phyloP scores from a whole-genome alignment of 2,113 vertebrate species.

The Nycticebus coucang region DNA sequence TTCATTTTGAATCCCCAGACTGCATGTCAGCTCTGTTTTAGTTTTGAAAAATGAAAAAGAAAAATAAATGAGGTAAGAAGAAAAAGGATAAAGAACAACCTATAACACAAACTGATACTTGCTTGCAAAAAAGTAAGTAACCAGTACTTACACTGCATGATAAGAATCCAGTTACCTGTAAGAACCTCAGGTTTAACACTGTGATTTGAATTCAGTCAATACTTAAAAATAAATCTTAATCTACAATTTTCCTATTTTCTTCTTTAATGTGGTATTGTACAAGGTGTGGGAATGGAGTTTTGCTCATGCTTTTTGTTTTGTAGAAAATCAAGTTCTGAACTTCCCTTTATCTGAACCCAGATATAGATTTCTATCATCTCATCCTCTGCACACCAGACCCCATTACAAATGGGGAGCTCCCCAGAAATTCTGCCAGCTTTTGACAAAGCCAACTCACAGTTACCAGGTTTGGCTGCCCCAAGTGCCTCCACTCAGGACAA shows the following conservation, averaged over 20 bases:
- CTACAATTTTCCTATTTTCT: not conserved
- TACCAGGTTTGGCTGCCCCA: not conserved
- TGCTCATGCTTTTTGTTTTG: not conserved
- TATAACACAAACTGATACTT: not conserved
- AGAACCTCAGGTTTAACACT: not conserved
- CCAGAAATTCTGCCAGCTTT: not conserved
- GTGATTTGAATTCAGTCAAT: not conserved
- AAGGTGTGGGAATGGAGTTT: not conserved
- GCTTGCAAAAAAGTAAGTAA: not conserved
- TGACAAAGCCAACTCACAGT: not conserved
- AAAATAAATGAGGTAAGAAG: not conserved
- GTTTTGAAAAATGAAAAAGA: not conserved
- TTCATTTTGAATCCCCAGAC: not conserved
- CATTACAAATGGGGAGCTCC: not conserved
- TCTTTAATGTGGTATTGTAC: not conserved
- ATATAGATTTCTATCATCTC: not conserved
- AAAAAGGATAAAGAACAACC: not conserved
- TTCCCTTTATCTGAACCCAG: not conserved
- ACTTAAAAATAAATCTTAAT: not conserved
- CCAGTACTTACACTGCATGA: not conserved
- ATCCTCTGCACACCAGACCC: not conserved
- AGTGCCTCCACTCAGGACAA: not conserved
- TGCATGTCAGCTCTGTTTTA: not conserved
- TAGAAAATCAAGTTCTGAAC: not conserved
- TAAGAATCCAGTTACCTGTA: not conserved